A percentile compares a stretch with the other conserved stretches of the same genome.
Conservation (phyloP, 2,888 invertebrate species). For the Lithosia quadra region DNA sequence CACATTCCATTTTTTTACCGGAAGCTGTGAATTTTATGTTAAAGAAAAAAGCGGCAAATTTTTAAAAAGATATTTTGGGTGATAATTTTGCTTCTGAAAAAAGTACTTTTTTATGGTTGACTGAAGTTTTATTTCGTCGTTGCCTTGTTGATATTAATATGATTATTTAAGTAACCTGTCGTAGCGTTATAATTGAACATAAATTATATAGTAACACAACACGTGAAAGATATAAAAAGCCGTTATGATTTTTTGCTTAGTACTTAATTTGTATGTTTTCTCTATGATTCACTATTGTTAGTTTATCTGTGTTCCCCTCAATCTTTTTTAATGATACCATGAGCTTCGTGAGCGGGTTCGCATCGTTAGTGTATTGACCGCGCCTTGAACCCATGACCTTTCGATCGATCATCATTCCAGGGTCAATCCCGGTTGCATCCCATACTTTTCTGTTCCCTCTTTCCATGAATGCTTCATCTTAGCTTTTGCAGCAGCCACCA, state of each 20-base stretch:
- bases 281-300: background rate
- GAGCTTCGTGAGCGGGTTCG: no score
- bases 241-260: no score
- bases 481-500: background rate
- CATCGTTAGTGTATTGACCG: no score
- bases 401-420: no score
- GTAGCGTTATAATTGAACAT: background rate
- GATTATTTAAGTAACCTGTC: background rate
- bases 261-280: background rate
- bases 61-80: slow-evolving; percentile 57
- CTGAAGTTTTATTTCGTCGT: background rate
- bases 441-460: background rate
- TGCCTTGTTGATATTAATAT: background rate
- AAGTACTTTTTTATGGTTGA: background rate
- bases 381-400: no score
- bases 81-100: slow-evolving; percentile 25
- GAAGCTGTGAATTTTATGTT: slow-evolving; percentile 78
- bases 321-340: no score
- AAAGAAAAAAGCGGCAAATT: slow-evolving; percentile 64
- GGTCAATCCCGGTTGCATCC: no score
- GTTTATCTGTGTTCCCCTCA: background rate
- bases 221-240: background rate
- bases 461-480: background rate
- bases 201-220: background rate
- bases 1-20: slow-evolving; percentile 77